phyloP scores from a whole-genome alignment of 1,140 invertebrate species.

The Nephila pilipes region DNA sequence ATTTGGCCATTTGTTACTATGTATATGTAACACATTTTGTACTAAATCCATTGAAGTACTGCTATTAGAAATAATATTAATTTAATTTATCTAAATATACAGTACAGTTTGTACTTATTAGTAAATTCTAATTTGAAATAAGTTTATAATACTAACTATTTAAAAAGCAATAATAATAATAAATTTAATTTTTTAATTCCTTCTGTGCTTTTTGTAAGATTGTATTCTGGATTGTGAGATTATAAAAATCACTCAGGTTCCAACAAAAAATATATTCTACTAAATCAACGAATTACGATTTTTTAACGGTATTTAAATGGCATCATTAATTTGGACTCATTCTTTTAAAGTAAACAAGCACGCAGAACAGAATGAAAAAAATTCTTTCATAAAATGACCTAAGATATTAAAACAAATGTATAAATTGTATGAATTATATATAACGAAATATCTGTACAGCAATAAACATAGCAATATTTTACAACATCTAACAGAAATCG shows the following conservation, averaged over 20 bases:
- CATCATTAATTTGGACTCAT: not conserved
- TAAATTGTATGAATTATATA: not conserved
- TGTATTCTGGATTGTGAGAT: no score
- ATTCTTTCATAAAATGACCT: not conserved
- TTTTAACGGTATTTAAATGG: not conserved
- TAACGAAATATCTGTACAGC: not conserved
- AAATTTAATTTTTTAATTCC: no score
- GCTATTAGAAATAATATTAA: not conserved
- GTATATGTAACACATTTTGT: conserved; percentile 40
- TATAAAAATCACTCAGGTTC: not conserved
- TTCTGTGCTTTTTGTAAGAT: no score
- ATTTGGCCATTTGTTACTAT: conserved; percentile 21
- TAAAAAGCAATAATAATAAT: no score
- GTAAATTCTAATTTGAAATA: not conserved
- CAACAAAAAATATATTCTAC: not conserved
- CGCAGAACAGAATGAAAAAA: not conserved
- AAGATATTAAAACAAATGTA: not conserved
- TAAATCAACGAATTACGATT: not conserved
- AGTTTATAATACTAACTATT: not conserved
- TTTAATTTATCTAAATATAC: not conserved
- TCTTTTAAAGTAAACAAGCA: not conserved
- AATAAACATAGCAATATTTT: not conserved
- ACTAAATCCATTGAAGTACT: conserved; percentile 28
- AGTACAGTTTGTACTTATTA: not conserved
- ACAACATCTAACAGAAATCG: not conserved